Evolutionary conservation across 2,797 vertebrate species (phyloP).

Genomic region (Lagocephalus sceleratus): DNA sequence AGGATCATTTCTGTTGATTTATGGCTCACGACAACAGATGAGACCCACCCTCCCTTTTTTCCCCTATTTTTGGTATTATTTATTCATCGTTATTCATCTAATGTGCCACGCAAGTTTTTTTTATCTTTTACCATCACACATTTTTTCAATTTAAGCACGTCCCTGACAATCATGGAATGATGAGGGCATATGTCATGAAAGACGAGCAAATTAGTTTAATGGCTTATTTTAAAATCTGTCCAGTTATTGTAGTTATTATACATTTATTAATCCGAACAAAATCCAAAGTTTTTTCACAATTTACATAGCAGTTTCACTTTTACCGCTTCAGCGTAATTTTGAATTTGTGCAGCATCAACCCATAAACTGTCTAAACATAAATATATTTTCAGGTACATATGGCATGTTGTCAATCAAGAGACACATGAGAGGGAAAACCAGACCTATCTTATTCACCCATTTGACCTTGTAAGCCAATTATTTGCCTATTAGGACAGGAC

Average conservation of each 20-base stretch:
- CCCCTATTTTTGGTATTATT: too few relatives aligned
- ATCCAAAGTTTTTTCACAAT: too few relatives aligned
- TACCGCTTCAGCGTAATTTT: too few relatives aligned
- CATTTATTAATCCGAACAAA: background rate
- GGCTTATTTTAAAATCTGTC: background rate
- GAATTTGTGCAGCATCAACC: too few relatives aligned
- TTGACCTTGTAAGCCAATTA: constrained; percentile 39
- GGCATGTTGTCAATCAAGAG: background rate
- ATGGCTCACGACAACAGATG: too few relatives aligned
- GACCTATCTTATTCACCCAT: background rate
- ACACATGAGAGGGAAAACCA: background rate
- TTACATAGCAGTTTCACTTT: too few relatives aligned
- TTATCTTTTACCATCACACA: too few relatives aligned
- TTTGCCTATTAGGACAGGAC: constrained; percentile 15
- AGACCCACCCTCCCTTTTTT: too few relatives aligned
- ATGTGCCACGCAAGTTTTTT: too few relatives aligned
- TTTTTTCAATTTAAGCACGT: background rate
- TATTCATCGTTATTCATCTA: too few relatives aligned
- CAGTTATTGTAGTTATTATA: constrained; percentile 1
- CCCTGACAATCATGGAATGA: background rate
- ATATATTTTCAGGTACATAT: background rate
- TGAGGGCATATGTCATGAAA: background rate
- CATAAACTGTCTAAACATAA: background rate
- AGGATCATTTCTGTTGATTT: too few relatives aligned
- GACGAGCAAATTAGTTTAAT: constrained; percentile 18